phyloP scores from a whole-genome alignment of 2,797 vertebrate genomes.

The Myotis planiceps region DNA sequence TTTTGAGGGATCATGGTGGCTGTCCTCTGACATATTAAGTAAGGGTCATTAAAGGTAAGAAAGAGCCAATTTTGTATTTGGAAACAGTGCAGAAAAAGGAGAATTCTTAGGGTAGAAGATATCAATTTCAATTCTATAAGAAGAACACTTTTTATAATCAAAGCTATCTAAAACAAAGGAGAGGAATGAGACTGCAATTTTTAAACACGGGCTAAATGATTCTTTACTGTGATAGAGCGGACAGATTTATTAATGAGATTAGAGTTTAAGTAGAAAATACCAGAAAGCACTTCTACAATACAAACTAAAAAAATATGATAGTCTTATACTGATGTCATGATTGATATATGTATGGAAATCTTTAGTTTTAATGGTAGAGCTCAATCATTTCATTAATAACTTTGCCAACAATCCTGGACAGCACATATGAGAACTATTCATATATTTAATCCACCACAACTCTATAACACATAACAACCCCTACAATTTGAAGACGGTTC shows the following conservation, averaged over 20 bases:
- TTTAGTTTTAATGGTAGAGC: not conserved
- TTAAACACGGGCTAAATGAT: not conserved
- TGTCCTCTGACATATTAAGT: not conserved
- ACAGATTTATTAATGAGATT: not conserved
- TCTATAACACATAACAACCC: not conserved
- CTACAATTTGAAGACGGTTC: not conserved
- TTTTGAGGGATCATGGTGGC: not conserved
- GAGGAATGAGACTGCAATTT: not conserved
- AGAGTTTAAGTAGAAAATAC: not conserved
- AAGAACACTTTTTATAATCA: not conserved
- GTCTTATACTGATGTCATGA: not conserved
- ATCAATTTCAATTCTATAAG: not conserved
- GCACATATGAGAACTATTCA: not conserved
- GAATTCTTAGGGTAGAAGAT: not conserved
- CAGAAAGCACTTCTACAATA: not conserved
- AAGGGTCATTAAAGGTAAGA: not conserved
- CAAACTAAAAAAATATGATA: not conserved
- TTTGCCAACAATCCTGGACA: not conserved
- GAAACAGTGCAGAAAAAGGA: not conserved
- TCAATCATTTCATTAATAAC: not conserved
- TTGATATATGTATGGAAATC: not conserved
- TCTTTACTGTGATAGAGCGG: not conserved
- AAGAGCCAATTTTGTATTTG: not conserved
- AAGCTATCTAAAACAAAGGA: not conserved
- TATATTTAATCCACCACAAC: not conserved